Conservation (phyloP, 2,113 vertebrate genomes). For the Channa maculata region DNA sequence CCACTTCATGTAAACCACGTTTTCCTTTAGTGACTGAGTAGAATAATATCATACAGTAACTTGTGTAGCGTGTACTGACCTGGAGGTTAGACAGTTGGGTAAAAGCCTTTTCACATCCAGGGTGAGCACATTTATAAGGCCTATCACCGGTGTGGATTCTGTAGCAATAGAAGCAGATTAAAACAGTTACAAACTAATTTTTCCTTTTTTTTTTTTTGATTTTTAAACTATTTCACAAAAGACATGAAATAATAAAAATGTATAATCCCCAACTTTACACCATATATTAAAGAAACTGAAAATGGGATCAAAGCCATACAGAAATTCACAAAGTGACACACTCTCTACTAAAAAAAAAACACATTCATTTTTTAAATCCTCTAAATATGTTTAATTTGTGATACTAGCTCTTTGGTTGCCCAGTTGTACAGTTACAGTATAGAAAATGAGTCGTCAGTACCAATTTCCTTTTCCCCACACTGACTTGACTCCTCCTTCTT, state of each 20-base stretch:
- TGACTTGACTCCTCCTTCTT: background rate
- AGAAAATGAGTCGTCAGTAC: background rate
- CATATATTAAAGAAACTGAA: background rate
- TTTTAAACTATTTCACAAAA: too few relatives aligned
- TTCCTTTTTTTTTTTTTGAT: too few relatives aligned
- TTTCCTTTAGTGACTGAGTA: too few relatives aligned
- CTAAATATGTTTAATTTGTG: background rate
- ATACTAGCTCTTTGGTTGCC: background rate
- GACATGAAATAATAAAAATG: background rate
- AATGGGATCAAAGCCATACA: too few relatives aligned
- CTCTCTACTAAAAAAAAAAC: background rate
- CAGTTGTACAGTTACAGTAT: background rate
- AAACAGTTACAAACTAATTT: too few relatives aligned
- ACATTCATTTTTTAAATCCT: background rate
- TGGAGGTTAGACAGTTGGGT: slow-evolving; percentile 87
- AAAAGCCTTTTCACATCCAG: slow-evolving; percentile 88
- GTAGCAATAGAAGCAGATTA: background rate
- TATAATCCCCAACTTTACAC: background rate
- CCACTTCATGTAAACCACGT: too few relatives aligned
- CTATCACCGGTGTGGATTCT: slow-evolving; percentile 87
- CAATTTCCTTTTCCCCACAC: background rate
- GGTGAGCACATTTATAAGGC: slow-evolving; percentile 87
- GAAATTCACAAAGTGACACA: background rate
- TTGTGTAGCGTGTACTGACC: slow-evolving; percentile 59
- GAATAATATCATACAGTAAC: too few relatives aligned